These are phyloP conservation scores for Nasonia giraulti DNA, from an alignment of 1,140 invertebrate genomes.

Conservation along the genomic window DNA sequence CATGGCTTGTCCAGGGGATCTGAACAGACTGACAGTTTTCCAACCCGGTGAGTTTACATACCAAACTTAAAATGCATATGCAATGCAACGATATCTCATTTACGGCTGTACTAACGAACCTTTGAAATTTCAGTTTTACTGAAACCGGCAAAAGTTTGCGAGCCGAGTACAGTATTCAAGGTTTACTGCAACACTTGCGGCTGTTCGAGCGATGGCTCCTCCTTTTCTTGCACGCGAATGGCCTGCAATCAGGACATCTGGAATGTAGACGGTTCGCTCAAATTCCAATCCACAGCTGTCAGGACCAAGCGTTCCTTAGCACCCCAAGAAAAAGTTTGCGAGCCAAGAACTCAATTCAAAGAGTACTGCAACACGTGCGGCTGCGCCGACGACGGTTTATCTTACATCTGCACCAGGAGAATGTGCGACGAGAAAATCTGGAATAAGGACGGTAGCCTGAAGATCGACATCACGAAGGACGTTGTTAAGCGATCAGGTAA, in stretches of 20 bases:
- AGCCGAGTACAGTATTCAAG: not conserved
- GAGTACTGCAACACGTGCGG: conserved; percentile 34
- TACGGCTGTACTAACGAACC: not conserved
- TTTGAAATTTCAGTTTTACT: not conserved
- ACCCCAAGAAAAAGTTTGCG: conserved; percentile 18
- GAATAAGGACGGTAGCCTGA: not conserved
- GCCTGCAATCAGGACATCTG: not conserved
- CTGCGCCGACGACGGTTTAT: not conserved
- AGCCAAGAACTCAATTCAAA: conserved; percentile 17
- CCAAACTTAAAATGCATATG: not conserved
- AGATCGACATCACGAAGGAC: not conserved
- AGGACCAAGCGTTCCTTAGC: not conserved
- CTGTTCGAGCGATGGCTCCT: not conserved
- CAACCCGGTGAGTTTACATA: not conserved
- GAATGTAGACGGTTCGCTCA: not conserved
- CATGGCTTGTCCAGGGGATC: not conserved
- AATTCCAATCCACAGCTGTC: not conserved
- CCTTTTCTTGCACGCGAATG: not conserved
- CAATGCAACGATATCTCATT: not conserved
- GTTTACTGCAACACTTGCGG: conserved; percentile 3
- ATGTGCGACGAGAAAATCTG: not conserved
- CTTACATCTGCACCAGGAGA: conserved; percentile 4
- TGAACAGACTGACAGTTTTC: not conserved
- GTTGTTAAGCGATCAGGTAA: not conserved
- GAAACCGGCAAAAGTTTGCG: not conserved